These are phyloP conservation scores for Sinella curviseta DNA, from an alignment of 1,140 invertebrate species.

Conservation along the genomic window DNA sequence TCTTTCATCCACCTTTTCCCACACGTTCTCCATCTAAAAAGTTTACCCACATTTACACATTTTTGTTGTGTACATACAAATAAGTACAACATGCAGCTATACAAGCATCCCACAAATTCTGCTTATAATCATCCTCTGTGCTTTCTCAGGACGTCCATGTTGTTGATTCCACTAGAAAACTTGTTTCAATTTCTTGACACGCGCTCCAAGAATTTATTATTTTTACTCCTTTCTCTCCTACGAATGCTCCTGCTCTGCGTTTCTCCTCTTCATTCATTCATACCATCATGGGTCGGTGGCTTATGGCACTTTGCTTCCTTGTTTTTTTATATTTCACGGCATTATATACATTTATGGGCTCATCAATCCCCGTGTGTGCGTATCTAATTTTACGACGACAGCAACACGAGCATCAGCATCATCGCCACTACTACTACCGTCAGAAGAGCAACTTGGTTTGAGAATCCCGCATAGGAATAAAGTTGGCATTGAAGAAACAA, in stretches of 20 bases:
- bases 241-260: background rate
- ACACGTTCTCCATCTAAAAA: too few species aligned
- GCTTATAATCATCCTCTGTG: too few species aligned
- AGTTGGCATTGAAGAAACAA: background rate
- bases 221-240: background rate
- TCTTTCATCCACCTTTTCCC: too few species aligned
- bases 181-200: constrained; percentile 23
- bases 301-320: background rate
- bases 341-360: constrained; percentile 4
- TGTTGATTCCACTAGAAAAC: background rate
- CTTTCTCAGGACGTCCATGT: too few species aligned
- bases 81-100: too few species aligned
- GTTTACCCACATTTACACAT: too few species aligned
- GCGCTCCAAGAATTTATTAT: constrained; percentile 18
- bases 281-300: background rate
- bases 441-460: background rate
- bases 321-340: background rate
- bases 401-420: background rate
- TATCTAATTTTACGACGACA: constrained; percentile 17
- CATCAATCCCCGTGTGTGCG: constrained; percentile 26
- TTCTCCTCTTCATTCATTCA: background rate
- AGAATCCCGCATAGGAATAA: background rate
- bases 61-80: too few species aligned
- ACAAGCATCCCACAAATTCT: too few species aligned
- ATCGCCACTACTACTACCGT: background rate